Percentiles rank a stretch among this genome's conserved stretches.
Conservation (phyloP, 2,888 invertebrate species). For the Ormyrus thymus region DNA sequence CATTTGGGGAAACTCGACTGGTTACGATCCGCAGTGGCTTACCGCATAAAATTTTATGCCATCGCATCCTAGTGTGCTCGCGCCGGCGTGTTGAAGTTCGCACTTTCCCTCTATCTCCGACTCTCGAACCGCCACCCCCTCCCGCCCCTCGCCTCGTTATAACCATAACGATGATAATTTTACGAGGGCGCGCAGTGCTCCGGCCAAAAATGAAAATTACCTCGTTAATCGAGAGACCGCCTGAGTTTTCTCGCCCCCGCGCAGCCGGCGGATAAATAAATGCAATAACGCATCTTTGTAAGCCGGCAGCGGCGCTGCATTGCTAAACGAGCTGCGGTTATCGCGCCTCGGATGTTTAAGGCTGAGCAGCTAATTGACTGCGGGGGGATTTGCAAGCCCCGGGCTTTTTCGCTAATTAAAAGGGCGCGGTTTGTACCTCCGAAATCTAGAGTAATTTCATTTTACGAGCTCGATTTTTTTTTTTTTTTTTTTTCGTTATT, state of each 20-base stretch:
- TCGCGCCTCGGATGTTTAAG: conserved; percentile 20
- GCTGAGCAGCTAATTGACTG: neutral
- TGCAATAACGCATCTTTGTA: conserved; percentile 15
- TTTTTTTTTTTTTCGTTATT: no score
- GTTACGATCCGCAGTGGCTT: conserved; percentile 39
- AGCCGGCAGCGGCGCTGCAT: neutral
- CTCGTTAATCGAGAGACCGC: conserved; percentile 39
- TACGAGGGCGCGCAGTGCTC: conserved; percentile 40
- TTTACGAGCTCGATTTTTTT: no score
- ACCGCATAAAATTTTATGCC: conserved; percentile 50
- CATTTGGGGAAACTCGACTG: conserved; percentile 41
- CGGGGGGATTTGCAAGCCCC: neutral
- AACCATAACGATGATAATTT: conserved; percentile 49
- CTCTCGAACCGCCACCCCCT: no score
- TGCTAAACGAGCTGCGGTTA: conserved; percentile 11
- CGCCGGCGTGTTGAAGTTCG: conserved; percentile 27
- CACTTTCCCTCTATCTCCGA: no score
- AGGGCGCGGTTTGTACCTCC: neutral
- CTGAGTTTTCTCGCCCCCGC: conserved; percentile 1
- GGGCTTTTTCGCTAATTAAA: neutral
- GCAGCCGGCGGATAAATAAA: conserved; percentile 23
- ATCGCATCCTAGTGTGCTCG: neutral
- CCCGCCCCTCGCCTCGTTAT: neutral
- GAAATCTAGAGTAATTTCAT: no score
- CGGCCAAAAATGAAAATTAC: conserved; percentile 44